These are phyloP conservation scores for Oryzias sinensis DNA, from an alignment of 2,797 vertebrate species.

Conservation along the genomic window DNA sequence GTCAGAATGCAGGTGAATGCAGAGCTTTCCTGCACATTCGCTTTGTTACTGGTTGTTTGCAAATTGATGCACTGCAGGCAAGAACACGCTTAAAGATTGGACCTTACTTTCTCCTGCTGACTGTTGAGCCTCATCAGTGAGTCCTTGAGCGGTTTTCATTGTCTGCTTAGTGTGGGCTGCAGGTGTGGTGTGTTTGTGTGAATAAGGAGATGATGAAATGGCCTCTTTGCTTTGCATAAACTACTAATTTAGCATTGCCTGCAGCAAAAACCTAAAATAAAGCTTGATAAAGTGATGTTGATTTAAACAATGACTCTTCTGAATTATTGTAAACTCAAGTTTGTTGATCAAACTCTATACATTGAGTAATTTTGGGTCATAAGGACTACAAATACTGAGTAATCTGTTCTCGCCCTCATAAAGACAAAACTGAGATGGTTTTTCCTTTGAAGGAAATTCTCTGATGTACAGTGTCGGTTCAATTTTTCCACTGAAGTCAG, in stretches of 20 bases:
- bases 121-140: slow-evolving; percentile 11
- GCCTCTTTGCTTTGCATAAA: slow-evolving; percentile 40
- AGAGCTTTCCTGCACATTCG: slow-evolving; percentile 15
- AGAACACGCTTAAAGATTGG: slow-evolving; percentile 10
- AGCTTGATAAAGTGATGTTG: slow-evolving; percentile 13
- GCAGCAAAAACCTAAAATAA: slow-evolving; percentile 9
- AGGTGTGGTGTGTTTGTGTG: slow-evolving; percentile 22
- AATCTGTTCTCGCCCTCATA: slow-evolving; percentile 34
- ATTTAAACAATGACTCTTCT: slow-evolving; percentile 15
- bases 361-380: slow-evolving; percentile 3
- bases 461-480: slow-evolving; percentile 13
- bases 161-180: slow-evolving; percentile 42
- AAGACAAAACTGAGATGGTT: slow-evolving; percentile 32
- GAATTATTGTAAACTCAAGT: slow-evolving; percentile 6
- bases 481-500: slow-evolving; percentile 19
- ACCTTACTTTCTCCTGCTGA: slow-evolving; percentile 5
- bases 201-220: slow-evolving; percentile 25
- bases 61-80: slow-evolving; percentile 22
- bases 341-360: slow-evolving; percentile 27
- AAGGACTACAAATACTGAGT: slow-evolving; percentile 32
- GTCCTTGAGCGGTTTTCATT: slow-evolving; percentile 36
- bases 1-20: slow-evolving; percentile 55
- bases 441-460: slow-evolving; percentile 29
- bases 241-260: slow-evolving; percentile 32
- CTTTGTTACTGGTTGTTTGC: slow-evolving; percentile 20